Evolutionary conservation across 2,888 invertebrate species (phyloP), one percentile per base, ranked within the genome.

Genomic region (Quadriops clusia): DNA sequence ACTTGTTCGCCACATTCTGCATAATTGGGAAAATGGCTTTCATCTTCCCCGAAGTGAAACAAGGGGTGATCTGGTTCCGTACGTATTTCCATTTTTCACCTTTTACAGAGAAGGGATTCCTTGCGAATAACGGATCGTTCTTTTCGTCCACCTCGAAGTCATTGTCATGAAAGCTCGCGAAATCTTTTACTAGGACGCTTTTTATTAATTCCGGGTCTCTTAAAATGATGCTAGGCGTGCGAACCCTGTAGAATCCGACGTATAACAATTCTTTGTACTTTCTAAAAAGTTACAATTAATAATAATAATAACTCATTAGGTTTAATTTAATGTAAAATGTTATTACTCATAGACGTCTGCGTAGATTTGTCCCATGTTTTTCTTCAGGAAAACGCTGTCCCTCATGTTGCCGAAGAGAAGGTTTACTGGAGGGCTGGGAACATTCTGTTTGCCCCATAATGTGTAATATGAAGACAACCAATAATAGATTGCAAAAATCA

Each of bases 21-120:
- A 71, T 58, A 3, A 67, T 51, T 0, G 63, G 58, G 35, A 64
- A 67, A 42, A 68, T 62, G 0, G 61, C 50, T 40, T 68, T 70
- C 15, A 64, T 57, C 55, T 67, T 65, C 20, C 59, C 61, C 7
- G 54, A 49, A 2, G 69, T 67, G 15, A 72, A 60, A 2, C 63
- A 63, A 0, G 68, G 58, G 2, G 68, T 63, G 9, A 71, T 39
- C 39, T 64, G 63, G 1, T 54, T 48, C 4, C 72, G 54, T 2
- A 61, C 47, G 2, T 53, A 50, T 34, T 65, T 65, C 71, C 72
- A 68, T 38, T 58, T 47, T 8, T 60, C 52, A 2, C 66, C 65
- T 7, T 53, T 58, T 12, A 68, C 37, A 0, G 52, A 35, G 38
- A 72, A 67, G 1, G 66, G 64, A 52, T 66, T 65, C 24, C 59